Evolutionary conservation across 2,888 invertebrate species (phyloP), one percentile per base, ranked within the genome.

Genomic region (Ophioninae sp.): DNA sequence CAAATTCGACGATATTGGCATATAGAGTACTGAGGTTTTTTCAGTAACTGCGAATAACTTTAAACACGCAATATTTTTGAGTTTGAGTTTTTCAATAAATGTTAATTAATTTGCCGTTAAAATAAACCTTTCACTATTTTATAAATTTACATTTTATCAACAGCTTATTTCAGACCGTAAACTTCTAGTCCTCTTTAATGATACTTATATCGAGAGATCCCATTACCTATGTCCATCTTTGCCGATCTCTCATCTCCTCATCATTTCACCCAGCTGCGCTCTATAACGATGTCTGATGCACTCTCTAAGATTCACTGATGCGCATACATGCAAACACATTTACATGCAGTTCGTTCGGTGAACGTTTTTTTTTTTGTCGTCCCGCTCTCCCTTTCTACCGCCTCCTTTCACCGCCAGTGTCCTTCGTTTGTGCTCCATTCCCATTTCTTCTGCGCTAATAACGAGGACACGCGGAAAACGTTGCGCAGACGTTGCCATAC

Each of bases 131-230:
- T 30, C 30, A 30, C 30, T 30, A 30, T 3, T 30, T 30, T 30
- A 30, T 7, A 59, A 59, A 20, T 59, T 59, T 20, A n/a, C 44
- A 44, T 44, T 8, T 44, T 44, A 44, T 44, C 9, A 44, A 44
- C 44, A 13, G 44, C 44, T 44, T 44, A 1, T 44, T 44, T 44
- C 51, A 2, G 51, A 6, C 17, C 13, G 6, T 17, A 51, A 17
- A 17, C 51, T 51, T 6, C 17, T 51, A 22, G 59, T 59, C 20
- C 17, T 2, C 9, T 6, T 22, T 8, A 90, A 90, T 89, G 90
- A 91, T 91, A 89, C 87, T 88, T 89, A 91, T 90, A 90, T 87
- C 83, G 87, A 61, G n/a, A 59, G 79, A 86, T 91, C 89, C 91
- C 90, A 90, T 91, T 91, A 89, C 63, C 10, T 73, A 73, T 68